Conservation (phyloP, 2,113 vertebrate genomes). For the Ammospiza caudacuta region DNA sequence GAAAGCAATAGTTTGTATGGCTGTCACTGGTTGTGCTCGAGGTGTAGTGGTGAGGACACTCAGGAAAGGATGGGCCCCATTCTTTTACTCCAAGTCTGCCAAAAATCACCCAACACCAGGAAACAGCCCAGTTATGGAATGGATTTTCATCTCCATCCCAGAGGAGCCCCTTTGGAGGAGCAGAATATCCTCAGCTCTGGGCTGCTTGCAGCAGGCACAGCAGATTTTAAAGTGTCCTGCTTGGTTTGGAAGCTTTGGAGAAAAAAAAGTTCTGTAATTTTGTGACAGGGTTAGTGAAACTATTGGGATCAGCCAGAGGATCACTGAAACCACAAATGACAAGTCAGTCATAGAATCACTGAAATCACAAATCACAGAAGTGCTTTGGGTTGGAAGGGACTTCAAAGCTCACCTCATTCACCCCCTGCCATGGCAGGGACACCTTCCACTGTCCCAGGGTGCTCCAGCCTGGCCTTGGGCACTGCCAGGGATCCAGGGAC, state of each 20-base stretch:
- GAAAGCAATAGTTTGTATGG: not conserved
- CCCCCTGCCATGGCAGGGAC: not conserved
- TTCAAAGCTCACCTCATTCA: not conserved
- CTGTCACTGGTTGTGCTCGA: not conserved
- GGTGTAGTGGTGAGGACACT: not conserved
- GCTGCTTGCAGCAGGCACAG: not conserved
- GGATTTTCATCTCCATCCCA: not conserved
- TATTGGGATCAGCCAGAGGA: rapidly evolving
- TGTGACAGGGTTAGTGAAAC: not conserved
- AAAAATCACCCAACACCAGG: not conserved
- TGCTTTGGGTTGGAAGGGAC: not conserved
- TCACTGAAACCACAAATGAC: not conserved
- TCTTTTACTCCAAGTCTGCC: not conserved
- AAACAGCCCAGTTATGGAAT: rapidly evolving
- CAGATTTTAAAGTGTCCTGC: not conserved
- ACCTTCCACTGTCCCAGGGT: rapidly evolving
- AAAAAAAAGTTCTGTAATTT: not conserved
- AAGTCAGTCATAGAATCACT: not conserved
- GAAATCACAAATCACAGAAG: not conserved
- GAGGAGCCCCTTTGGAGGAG: not conserved
- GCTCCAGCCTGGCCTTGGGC: not conserved
- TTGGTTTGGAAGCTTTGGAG: not conserved
- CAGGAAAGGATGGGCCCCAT: not conserved
- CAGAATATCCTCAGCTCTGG: not conserved
- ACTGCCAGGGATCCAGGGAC: not conserved